Evolutionary conservation across 2,888 invertebrate species (phyloP).

Genomic region (Thera obeliscata): DNA sequence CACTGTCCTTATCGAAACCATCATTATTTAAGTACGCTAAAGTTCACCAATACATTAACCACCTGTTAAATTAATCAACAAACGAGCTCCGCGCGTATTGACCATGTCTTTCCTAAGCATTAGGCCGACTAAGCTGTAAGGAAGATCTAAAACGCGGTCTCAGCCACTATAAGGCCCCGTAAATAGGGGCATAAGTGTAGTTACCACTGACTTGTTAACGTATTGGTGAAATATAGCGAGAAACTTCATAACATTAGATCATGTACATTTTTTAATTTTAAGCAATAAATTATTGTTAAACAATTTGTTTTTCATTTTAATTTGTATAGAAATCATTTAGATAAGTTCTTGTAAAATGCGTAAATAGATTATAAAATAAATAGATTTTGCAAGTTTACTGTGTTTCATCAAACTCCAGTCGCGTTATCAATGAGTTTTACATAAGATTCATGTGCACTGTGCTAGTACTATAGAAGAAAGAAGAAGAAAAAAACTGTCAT

Average conservation of each 20-base stretch:
- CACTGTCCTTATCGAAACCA: neutral
- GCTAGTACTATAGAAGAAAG: too few species aligned
- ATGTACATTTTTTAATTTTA: slow-evolving; percentile 52
- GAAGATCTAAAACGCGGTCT: too few species aligned
- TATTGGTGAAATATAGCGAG: neutral
- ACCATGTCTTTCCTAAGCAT: too few species aligned
- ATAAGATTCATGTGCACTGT: too few species aligned
- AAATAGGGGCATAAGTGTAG: too few species aligned
- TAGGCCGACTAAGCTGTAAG: too few species aligned
- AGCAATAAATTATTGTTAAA: slow-evolving; percentile 52
- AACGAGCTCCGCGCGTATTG: too few species aligned
- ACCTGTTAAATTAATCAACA: neutral
- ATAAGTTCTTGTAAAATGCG: neutral
- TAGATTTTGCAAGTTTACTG: slow-evolving; percentile 5
- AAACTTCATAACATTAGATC: slow-evolving; percentile 12
- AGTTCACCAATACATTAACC: neutral
- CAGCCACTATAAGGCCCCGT: too few species aligned
- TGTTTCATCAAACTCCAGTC: neutral
- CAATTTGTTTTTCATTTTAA: slow-evolving; percentile 26
- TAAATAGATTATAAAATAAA: slow-evolving; percentile 10
- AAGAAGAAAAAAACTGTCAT: too few species aligned
- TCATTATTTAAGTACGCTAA: neutral
- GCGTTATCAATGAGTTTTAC: too few species aligned
- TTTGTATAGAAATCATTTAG: slow-evolving; percentile 1
- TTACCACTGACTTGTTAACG: neutral